These are phyloP conservation scores for Tachuris rubrigastra DNA, from an alignment of 2,113 vertebrate species.

Conservation along the genomic window DNA sequence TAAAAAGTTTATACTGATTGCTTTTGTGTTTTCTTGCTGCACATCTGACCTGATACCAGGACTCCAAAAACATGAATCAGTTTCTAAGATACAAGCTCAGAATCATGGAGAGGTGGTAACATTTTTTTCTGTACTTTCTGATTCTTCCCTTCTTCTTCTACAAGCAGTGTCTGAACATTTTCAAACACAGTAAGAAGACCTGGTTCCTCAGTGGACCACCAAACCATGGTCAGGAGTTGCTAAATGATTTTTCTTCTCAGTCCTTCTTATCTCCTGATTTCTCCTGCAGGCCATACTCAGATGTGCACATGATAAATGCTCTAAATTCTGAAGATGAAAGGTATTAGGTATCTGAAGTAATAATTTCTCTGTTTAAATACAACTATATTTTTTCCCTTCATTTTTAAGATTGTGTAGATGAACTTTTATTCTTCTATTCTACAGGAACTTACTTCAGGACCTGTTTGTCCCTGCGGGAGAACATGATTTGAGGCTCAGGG, in stretches of 20 bases:
- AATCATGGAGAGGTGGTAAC: not conserved
- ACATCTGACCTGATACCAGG: not conserved
- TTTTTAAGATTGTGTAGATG: not conserved
- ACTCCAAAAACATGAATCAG: not conserved
- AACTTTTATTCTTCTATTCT: not conserved
- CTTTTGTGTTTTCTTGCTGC: not conserved
- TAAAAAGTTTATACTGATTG: not conserved
- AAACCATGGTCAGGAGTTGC: not conserved
- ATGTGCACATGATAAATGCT: not conserved
- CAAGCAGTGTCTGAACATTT: not conserved
- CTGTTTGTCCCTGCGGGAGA: constrained; percentile 79
- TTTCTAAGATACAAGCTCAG: not conserved
- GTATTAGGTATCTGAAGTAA: not conserved
- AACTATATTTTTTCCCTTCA: not conserved
- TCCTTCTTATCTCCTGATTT: not conserved
- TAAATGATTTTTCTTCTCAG: not conserved
- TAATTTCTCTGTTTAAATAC: not conserved
- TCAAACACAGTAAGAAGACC: not conserved
- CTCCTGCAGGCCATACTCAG: not conserved
- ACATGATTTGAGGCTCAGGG: constrained; percentile 71
- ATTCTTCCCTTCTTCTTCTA: not conserved
- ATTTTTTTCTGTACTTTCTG: not conserved
- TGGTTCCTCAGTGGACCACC: not conserved
- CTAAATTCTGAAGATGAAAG: not conserved
- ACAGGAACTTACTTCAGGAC: constrained; percentile 18